Base-by-base conservation (phyloP, 2,113 vertebrate species). In the Cheirogaleus medius region DNA sequence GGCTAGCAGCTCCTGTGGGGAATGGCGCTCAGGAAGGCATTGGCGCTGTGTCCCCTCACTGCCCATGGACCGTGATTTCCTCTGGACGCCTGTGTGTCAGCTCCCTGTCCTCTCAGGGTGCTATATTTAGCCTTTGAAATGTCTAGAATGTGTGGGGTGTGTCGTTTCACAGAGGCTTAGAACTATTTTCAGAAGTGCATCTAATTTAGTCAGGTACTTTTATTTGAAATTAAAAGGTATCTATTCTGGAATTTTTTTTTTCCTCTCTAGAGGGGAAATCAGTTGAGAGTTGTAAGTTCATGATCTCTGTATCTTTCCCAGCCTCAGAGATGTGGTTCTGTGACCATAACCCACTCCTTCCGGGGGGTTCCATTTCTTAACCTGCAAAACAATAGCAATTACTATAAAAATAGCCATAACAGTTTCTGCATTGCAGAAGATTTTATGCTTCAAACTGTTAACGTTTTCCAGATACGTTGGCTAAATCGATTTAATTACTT, bases 181-280 rank as follows among this genome's bases (percentile, higher is more conserved):
- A 69, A 25, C 92, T 96, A 8, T 92, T 93, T 90, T 96, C 74
- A 94, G 92, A 97, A 71, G 54, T 85, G 44, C 32, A 23, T 93
- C 74, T 94, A 39, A 71, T 81, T 42, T 37, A 29, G 63, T 49
- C 78, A 76, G 68, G 69, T 60, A 52, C 39, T 87, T 96, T 80
- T 49, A 84, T 95, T 90, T 92, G 69, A 82, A 86, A 82, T 91
- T 34, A 52, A 90, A 92, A 73, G 37, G 60, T 68, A 58, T 21
- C 71, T 73, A 39, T 64, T 90, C 32, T 88, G 60, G 54, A 63
- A 71, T 17, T 54, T 69, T 58, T 54, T 56, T 42, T 32, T 42
- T 1, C 2, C n/a, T 54, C 56, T 86, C 20, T 32, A n/a, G 71
- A 76, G 83, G 91, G 42, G 47, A 84, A 69, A 47, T 90, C 25